Evolutionary conservation across 2,888 invertebrate species (phyloP).

Genomic region (Odontocerum albicorne): DNA sequence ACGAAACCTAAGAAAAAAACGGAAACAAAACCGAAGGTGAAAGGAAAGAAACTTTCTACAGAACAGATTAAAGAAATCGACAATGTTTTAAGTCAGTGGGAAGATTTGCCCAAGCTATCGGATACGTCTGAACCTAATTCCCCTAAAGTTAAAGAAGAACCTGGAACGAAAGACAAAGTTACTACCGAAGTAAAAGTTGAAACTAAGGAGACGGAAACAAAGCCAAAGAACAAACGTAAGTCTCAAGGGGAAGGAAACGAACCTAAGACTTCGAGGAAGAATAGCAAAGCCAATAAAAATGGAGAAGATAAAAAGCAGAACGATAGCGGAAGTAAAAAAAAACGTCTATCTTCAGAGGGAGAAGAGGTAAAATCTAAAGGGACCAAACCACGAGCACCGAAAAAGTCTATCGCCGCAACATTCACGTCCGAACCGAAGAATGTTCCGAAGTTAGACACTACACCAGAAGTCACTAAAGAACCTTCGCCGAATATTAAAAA

Average conservation of each 20-base stretch:
- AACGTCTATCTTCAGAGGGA: background rate
- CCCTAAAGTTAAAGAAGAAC: constrained; percentile 3
- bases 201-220: background rate
- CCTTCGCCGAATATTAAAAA: too few species aligned
- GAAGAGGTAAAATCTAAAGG: background rate
- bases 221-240: constrained; percentile 15
- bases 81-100: constrained; percentile 29
- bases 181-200: background rate
- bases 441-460: background rate
- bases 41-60: constrained; percentile 27
- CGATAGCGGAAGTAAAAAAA: background rate
- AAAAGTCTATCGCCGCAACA: background rate
- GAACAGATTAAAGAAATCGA: constrained; percentile 33
- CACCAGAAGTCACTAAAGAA: too few species aligned
- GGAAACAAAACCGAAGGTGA: constrained; percentile 11
- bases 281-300: background rate
- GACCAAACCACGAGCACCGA: background rate
- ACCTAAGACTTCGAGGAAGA: constrained; percentile 10
- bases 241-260: constrained; percentile 1
- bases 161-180: background rate
- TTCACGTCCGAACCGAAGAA: background rate
- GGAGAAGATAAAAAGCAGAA: background rate
- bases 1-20: background rate
- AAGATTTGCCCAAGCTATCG: constrained; percentile 24
- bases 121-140: constrained; percentile 13